phyloP scores from a whole-genome alignment of 2,797 vertebrate species.

The Salmo trutta region DNA sequence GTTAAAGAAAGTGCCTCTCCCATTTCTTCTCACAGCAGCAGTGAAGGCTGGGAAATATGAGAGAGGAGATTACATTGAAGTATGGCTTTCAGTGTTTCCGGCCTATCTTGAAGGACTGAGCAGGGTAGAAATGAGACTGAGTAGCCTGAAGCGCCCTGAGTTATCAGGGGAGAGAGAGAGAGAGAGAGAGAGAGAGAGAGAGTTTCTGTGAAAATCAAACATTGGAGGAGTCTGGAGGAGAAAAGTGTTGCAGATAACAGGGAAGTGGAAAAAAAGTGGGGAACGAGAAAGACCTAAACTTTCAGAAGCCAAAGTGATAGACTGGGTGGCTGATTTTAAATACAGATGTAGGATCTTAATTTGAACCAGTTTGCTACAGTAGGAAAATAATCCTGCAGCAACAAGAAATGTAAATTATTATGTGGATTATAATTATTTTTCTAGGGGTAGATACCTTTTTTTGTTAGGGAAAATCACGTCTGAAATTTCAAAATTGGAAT shows the following conservation, averaged over 20 bases:
- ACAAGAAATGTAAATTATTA: no score
- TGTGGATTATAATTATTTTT: no score
- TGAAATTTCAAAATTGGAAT: not conserved
- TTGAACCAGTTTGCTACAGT: no score
- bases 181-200: no score
- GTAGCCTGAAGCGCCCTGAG: not conserved
- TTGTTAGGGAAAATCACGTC: not conserved
- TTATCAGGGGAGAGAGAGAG: not conserved
- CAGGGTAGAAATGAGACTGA: conserved; percentile 8
- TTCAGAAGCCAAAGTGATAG: conserved; percentile 40
- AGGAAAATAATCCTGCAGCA: no score
- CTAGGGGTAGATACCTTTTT: no score
- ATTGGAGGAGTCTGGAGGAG: not conserved
- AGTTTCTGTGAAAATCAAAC: not conserved
- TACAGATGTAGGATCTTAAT: no score
- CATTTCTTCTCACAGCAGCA: conserved; percentile 14
- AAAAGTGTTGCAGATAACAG: not conserved
- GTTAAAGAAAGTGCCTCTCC: not conserved
- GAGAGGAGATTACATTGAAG: conserved; percentile 9
- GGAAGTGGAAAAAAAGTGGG: conserved; percentile 19
- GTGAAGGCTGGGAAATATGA: not conserved
- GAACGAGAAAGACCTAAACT: not conserved
- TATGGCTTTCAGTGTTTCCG: not conserved
- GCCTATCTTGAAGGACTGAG: not conserved
- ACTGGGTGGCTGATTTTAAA: not conserved